Conservation (phyloP, 2,797 vertebrate species). For the Sebastolobus altivelis region DNA sequence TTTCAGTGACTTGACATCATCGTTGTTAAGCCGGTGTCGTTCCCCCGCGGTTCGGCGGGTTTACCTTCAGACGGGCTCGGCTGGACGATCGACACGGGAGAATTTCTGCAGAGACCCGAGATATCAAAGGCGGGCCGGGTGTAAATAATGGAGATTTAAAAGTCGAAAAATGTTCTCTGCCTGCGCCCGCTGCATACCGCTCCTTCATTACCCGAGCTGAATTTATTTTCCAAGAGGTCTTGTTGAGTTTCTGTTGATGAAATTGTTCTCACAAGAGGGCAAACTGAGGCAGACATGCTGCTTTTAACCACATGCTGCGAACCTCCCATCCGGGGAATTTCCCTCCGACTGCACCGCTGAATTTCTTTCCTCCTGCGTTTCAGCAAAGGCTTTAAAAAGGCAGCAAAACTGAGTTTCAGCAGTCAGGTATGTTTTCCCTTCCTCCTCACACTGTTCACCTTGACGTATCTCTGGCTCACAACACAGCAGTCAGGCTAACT, state of each 20-base stretch:
- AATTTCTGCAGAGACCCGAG: slow-evolving; percentile 41
- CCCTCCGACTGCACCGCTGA: slow-evolving; percentile 6
- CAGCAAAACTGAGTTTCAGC: background rate
- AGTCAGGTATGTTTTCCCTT: slow-evolving; percentile 4
- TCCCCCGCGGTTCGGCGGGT: slow-evolving; percentile 56
- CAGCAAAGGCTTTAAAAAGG: slow-evolving; percentile 33
- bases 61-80: slow-evolving; percentile 68
- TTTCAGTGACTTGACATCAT: slow-evolving; percentile 78
- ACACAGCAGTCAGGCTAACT: background rate
- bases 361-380: slow-evolving; percentile 34
- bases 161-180: slow-evolving; percentile 55
- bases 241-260: slow-evolving; percentile 70
- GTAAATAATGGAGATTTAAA: slow-evolving; percentile 74
- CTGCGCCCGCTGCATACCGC: slow-evolving; percentile 39
- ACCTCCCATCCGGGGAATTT: slow-evolving; percentile 57
- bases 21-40: slow-evolving; percentile 52
- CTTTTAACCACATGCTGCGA: slow-evolving; percentile 71
- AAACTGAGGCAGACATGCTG: slow-evolving; percentile 55
- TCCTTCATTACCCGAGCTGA: slow-evolving; percentile 54
- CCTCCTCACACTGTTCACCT: background rate
- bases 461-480: background rate
- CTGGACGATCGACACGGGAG: slow-evolving; percentile 42
- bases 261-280: slow-evolving; percentile 67
- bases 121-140: slow-evolving; percentile 61
- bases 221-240: slow-evolving; percentile 53